phyloP scores from a whole-genome alignment of 2,113 vertebrate species.

The Salvelinus fontinalis region DNA sequence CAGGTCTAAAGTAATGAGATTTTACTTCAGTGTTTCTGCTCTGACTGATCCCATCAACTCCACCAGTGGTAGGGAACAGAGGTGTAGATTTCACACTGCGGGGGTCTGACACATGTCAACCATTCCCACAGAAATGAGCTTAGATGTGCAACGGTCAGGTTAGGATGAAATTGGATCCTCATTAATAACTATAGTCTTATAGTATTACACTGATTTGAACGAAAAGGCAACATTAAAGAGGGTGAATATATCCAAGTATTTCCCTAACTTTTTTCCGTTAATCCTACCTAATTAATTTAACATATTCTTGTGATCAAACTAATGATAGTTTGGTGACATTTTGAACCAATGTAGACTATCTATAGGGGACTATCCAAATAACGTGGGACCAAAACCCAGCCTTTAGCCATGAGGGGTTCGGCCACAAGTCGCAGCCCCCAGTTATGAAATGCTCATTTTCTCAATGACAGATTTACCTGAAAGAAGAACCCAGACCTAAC shows the following conservation, averaged over 20 bases:
- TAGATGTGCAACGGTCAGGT: slow-evolving; percentile 60
- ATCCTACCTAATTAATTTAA: too few relatives aligned
- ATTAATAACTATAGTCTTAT: neutral
- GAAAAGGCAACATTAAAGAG: neutral
- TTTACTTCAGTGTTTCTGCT: slow-evolving; percentile 3
- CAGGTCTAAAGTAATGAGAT: neutral
- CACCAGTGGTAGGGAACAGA: neutral
- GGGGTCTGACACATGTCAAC: slow-evolving; percentile 73
- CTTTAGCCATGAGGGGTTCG: neutral
- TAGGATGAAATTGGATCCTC: neutral
- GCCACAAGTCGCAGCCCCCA: too few relatives aligned
- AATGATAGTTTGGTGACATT: neutral
- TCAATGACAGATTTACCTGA: neutral
- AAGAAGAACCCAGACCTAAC: neutral
- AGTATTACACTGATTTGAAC: neutral
- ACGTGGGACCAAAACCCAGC: neutral
- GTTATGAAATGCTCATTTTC: neutral
- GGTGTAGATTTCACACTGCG: slow-evolving; percentile 49
- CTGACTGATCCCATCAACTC: neutral
- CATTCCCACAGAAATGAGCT: slow-evolving; percentile 68
- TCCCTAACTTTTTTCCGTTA: too few relatives aligned
- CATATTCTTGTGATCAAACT: neutral
- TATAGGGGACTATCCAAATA: neutral
- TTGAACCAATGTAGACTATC: neutral
- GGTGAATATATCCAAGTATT: too few relatives aligned